These are phyloP conservation scores for Protomyctophum bolini DNA, from an alignment of 2,113 vertebrate genomes.

Conservation along the genomic window DNA sequence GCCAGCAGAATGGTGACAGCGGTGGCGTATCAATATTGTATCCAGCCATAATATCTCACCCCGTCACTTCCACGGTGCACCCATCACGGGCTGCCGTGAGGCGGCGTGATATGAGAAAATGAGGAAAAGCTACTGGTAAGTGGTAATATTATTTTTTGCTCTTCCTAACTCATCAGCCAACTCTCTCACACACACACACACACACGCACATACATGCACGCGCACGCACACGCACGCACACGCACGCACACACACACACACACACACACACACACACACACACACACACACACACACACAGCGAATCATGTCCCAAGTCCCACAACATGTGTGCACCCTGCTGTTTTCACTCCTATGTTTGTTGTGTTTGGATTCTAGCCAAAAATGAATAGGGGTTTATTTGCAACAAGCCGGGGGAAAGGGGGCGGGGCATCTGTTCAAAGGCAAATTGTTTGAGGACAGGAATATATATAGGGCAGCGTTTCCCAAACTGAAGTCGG, in stretches of 20 bases:
- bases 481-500: constrained; percentile 15
- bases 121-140: neutral
- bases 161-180: constrained; percentile 28
- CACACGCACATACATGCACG: constrained; percentile 7
- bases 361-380: constrained; percentile 67
- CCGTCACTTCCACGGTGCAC: neutral
- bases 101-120: constrained; percentile 21
- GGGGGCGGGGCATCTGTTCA: constrained; percentile 1
- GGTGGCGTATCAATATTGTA: neutral
- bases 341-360: constrained; percentile 61
- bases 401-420: no score
- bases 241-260: no score
- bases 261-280: no score
- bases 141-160: neutral
- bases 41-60: neutral
- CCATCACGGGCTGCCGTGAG: neutral
- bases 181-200: no score
- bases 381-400: no score
- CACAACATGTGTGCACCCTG: constrained; percentile 19
- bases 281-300: constrained; percentile 29
- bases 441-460: constrained; percentile 66
- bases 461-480: constrained; percentile 74
- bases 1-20: constrained; percentile 16
- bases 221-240: neutral
- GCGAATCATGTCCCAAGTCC: constrained; percentile 37